Evolutionary conservation across 2,113 vertebrate genomes (phyloP).

Genomic region (Andinoacara biseriatus): DNA sequence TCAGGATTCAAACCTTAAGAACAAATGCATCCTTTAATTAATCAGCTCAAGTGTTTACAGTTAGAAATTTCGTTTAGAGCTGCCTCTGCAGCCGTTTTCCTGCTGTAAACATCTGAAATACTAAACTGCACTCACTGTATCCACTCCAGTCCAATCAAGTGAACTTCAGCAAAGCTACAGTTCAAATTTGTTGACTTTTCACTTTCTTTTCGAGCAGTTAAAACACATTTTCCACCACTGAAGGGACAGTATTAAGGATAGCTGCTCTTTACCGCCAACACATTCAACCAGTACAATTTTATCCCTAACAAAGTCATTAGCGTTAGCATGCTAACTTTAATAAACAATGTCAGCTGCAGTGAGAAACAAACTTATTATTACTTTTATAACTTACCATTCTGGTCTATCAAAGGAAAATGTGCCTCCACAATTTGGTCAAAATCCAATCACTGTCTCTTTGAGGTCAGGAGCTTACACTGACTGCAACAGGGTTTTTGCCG

Average conservation of each 20-base stretch:
- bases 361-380: not conserved
- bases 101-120: not conserved
- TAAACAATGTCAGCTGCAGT: not conserved
- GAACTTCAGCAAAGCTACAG: not conserved
- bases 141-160: no score
- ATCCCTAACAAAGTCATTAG: not conserved
- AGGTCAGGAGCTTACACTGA: not conserved
- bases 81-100: not conserved
- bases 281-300: not conserved
- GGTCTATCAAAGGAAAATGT: not conserved
- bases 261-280: not conserved
- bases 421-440: not conserved
- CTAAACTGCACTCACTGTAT: not conserved
- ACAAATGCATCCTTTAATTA: not conserved
- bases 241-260: not conserved
- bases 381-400: not conserved
- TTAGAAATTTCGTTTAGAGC: not conserved
- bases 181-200: not conserved
- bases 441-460: not conserved
- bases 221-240: fast-evolving
- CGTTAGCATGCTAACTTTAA: not conserved
- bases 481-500: not conserved
- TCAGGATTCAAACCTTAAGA: not conserved
- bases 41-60: not conserved
- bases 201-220: not conserved